Evolutionary conservation across 1,140 invertebrate species (phyloP), one percentile per base, ranked within the genome.

Genomic region (Drosophila malerkotliana): DNA sequence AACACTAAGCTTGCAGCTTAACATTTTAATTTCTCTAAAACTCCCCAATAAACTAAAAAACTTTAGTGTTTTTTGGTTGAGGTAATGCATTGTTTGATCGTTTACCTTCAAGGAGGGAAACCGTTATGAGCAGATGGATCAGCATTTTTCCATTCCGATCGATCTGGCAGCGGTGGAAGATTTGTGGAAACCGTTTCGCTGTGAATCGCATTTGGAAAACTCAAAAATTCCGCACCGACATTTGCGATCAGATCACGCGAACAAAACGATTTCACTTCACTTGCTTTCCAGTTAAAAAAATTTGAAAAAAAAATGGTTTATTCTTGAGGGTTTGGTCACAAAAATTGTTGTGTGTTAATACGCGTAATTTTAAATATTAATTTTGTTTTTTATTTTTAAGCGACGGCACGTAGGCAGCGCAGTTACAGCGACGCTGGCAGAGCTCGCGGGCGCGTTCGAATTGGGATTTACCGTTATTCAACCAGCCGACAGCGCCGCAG

Each of bases 101-200:
- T 55, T 89, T 91, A 90, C 89, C 90, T 91, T 79, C 72, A 51
- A 79, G 48, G 3, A 90, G 75, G 58, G 73, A 47, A 47, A 82
- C 61, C 21, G 79, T 47, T 48, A 89, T n/a, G 37, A 90, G 57
- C 48, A 91, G 28, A 10, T 73, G 66, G 73, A 90, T 85, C 71
- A 85, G 58, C 83, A 90, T 90, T 74, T 88, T 90, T 14, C 80
- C 88, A 84, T 85, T 79, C 53, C 74, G 59, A 53, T 69, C 54
- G 62, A 66, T 49, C 14, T 51, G 51, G 10, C 59, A 37, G 49
- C 48, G 41, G 28, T 52, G 66, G 37, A 48, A 69, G 68, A 63
- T 55, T n/a, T 61, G 53, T 18, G 61, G 59, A 47, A 39, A 49
- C 12, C 71, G 61, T 52, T 84, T 84, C 10, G 72, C 73, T 41